A percentile compares a stretch with the other conserved stretches of the same genome.
These are phyloP conservation scores for Cinclus cinclus DNA, from an alignment of 2,113 vertebrate genomes.

Conservation along the genomic window DNA sequence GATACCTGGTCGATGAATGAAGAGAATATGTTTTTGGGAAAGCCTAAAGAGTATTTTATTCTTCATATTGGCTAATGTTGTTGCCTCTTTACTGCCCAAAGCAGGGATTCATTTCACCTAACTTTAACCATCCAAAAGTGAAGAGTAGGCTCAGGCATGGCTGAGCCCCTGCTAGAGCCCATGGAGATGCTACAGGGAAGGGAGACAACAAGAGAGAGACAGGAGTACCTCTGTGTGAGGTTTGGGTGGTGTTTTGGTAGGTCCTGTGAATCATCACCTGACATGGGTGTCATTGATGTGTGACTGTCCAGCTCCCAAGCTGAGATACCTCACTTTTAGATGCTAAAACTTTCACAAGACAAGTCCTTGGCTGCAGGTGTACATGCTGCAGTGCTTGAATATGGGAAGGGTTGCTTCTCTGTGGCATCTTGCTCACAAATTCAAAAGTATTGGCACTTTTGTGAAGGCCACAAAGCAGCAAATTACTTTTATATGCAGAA, in stretches of 20 bases:
- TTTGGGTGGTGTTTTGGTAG: neutral
- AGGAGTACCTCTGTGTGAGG: neutral
- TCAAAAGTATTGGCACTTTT: neutral
- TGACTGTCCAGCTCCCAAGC: neutral
- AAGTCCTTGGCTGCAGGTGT: neutral
- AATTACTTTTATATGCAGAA: neutral
- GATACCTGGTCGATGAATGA: neutral
- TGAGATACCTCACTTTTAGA: neutral
- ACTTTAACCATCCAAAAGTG: neutral
- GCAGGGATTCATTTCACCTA: neutral
- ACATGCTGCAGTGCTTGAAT: accelerated
- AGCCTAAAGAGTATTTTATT: neutral
- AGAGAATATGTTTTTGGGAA: neutral
- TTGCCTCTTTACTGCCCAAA: neutral
- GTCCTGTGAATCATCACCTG: neutral
- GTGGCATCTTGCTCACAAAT: neutral
- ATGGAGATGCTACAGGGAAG: neutral
- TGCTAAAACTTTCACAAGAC: neutral
- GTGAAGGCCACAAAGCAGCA: neutral
- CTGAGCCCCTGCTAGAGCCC: neutral
- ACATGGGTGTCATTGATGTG: neutral
- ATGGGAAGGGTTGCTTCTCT: neutral
- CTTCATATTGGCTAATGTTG: neutral
- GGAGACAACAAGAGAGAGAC: neutral
- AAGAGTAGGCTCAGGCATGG: neutral